Base-by-base conservation (phyloP, 1,140 invertebrate species). In the Trichogramma pretiosum region DNA sequence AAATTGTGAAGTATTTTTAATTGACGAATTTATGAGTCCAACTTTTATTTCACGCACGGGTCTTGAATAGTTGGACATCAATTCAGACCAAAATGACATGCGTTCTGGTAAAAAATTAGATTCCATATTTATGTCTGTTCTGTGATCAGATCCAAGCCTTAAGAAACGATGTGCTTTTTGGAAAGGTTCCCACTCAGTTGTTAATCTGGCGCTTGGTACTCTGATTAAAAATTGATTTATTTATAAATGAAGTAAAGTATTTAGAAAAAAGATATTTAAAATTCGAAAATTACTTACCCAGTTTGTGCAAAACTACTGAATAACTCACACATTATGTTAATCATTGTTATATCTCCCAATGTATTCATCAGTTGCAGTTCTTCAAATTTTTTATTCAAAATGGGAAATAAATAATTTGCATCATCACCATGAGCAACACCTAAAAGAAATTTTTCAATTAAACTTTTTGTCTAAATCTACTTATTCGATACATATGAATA, bases 351-450 rank as follows among this genome's bases (percentile, higher is more conserved):
- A 47, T 75, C 73, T 1, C 16, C 39, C 7, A 48, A 41, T 5
- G 57, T 68, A 39, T 66, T 62, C n/a, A 56, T 46, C 3, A 61
- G 40, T 7, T 56, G 34, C 5, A 59, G 21, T 22, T 52, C 43
- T 0, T 36, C 28, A 9, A 36, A 56, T 2, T 1, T n/a, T n/a
- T n/a, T 33, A 33, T 65, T 63, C 4, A 58, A 46, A 44, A 22
- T 4, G 62, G 72, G 56, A 48, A 76, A 72, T 10, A 74, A 44
- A 52, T 73, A 77, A 42, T 69, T 57, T 3, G 76, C 33, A 4
- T 77, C 74, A 36, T 77, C 75, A 1, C 56, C 57, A 49, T 77
- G 75, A 10, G 53, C 24, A 1, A 74, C 64, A 5, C 74, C 74
- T 73, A 18, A 37, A 38, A 35, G 42, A 51, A 28, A 37, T 32